A percentile compares a stretch with the other conserved stretches of the same genome.
phyloP scores from a whole-genome alignment of 2,797 vertebrate species.

The Pelochelys cantorii region DNA sequence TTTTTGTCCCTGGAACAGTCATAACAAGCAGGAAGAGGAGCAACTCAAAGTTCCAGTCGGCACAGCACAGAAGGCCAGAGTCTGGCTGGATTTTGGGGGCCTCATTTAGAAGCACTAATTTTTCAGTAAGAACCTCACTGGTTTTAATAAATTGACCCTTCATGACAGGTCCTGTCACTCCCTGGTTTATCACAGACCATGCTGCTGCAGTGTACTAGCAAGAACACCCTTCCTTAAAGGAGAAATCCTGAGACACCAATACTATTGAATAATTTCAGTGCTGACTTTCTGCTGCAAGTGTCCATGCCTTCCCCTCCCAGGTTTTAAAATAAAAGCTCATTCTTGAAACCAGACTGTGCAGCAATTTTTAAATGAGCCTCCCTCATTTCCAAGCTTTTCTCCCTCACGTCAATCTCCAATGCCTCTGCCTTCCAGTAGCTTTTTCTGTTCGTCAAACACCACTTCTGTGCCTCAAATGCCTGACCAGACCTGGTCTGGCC shows the following conservation, averaged over 20 bases:
- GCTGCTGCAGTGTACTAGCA: not conserved
- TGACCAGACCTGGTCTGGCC: not conserved
- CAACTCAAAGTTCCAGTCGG: not conserved
- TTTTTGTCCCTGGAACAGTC: not conserved
- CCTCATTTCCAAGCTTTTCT: not conserved
- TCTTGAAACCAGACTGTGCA: not conserved
- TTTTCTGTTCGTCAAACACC: not conserved
- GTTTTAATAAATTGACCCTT: not conserved
- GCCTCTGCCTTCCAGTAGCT: not conserved
- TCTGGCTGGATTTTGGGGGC: not conserved
- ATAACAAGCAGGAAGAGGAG: not conserved
- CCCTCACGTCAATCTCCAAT: not conserved
- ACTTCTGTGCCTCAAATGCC: not conserved
- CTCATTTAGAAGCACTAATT: not conserved
- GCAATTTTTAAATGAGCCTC: not conserved
- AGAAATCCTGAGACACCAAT: not conserved
- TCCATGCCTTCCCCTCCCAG: not conserved
- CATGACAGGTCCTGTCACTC: not conserved
- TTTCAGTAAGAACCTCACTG: not conserved
- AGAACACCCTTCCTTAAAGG: not conserved
- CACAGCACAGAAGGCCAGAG: not conserved
- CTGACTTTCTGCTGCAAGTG: not conserved
- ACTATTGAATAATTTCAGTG: not conserved
- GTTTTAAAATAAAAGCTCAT: not conserved
- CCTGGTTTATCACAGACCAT: not conserved